Conservation (phyloP, 2,888 invertebrate genomes). For the Melangyna quadrimaculata region DNA sequence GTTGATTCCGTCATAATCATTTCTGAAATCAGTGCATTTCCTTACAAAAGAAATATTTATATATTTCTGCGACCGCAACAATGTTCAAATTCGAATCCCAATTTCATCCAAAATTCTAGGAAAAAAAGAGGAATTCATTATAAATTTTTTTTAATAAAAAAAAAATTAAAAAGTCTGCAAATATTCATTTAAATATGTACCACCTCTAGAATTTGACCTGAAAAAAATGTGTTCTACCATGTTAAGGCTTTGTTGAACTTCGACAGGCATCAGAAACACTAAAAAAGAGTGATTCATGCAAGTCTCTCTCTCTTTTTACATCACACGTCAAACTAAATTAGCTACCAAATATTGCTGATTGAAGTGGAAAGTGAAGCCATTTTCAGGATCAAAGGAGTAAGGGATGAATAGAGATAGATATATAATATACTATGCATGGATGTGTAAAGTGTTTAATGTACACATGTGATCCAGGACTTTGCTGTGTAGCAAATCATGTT, state of each 20-base stretch:
- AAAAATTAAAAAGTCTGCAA: too few relatives aligned
- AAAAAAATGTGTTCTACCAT: too few relatives aligned
- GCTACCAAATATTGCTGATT: conserved; percentile 57
- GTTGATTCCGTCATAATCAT: too few relatives aligned
- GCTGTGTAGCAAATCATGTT: conserved; percentile 46
- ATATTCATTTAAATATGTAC: too few relatives aligned
- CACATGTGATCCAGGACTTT: not conserved
- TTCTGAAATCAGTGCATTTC: too few relatives aligned
- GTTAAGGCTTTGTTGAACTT: not conserved
- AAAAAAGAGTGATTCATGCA: not conserved
- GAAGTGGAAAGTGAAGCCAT: conserved; percentile 50
- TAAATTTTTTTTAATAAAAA: too few relatives aligned
- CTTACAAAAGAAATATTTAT: too few relatives aligned
- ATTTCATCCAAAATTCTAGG: too few relatives aligned
- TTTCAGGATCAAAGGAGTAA: conserved; percentile 11
- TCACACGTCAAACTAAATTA: conserved; percentile 66
- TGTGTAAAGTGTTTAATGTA: not conserved
- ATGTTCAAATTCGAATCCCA: too few relatives aligned
- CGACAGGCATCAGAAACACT: not conserved
- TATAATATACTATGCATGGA: not conserved
- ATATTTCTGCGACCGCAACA: too few relatives aligned
- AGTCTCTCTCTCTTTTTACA: not conserved
- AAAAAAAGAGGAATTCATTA: too few relatives aligned
- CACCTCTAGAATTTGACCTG: too few relatives aligned
- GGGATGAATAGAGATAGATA: conserved; percentile 8